phyloP scores from a whole-genome alignment of 2,888 invertebrate genomes.

The Lapara coniferarum region DNA sequence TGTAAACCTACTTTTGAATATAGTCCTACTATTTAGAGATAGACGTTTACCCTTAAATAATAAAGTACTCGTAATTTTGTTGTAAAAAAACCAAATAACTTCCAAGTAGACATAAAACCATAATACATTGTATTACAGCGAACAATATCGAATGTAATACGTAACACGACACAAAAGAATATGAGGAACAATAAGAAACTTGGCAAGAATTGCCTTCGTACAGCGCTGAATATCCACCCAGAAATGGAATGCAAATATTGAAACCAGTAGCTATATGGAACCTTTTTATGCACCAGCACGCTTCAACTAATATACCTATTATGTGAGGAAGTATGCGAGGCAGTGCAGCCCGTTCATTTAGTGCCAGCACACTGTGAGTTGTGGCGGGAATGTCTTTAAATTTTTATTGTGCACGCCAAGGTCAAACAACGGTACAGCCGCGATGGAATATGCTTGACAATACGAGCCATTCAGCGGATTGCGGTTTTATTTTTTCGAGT shows the following conservation, averaged over 20 bases:
- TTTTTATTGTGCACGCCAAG: neutral
- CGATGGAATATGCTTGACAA: too few relatives aligned
- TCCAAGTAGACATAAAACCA: conserved; percentile 3
- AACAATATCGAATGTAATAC: conserved; percentile 33
- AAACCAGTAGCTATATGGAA: conserved; percentile 62
- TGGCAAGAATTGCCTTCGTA: conserved; percentile 53
- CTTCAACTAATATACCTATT: conserved; percentile 37
- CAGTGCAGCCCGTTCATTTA: conserved; percentile 18
- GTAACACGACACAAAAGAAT: conserved; percentile 45
- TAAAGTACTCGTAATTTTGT: too few relatives aligned
- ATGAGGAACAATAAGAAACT: conserved; percentile 52
- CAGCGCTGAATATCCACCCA: conserved; percentile 46
- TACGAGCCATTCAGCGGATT: too few relatives aligned
- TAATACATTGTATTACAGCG: conserved; percentile 15
- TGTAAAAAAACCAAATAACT: neutral
- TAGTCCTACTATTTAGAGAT: neutral
- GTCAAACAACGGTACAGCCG: too few relatives aligned
- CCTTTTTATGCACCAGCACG: conserved; percentile 74
- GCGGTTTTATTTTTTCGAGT: too few relatives aligned
- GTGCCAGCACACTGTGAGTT: neutral
- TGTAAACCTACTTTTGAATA: too few relatives aligned
- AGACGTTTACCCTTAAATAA: neutral
- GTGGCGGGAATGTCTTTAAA: neutral
- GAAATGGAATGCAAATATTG: conserved; percentile 79
- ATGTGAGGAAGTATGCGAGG: conserved; percentile 18